Base-by-base conservation (phyloP, 2,113 vertebrate genomes). In the Odontesthes bonariensis region DNA sequence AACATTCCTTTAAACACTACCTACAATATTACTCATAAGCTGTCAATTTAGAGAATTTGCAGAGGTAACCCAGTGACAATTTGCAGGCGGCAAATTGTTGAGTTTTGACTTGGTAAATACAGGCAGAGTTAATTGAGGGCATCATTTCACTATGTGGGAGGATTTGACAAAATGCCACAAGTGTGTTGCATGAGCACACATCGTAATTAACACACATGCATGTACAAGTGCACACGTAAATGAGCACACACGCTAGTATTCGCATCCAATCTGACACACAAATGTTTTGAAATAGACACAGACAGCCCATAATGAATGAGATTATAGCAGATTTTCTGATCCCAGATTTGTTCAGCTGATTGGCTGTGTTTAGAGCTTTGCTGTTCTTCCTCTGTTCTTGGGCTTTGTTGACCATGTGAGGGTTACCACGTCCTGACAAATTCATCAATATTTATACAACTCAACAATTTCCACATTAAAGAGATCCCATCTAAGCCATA, bases 21-120 rank as follows among this genome's bases (percentile, higher is more conserved):
- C 89, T 90, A 10, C 35, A 38, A 6, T 38, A 86, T 93, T 94
- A 92, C 90, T 92, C 89, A 92, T 91, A 92, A 92, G 84, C 86
- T 90, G 89, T 91, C 92, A 92, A 88, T 93, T 89, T 86, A 83
- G 82, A 77, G 81, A 84, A 91, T 90, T 91, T 92, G 85, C 85
- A 20, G 77, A 83, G 82, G 86, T 86, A 92, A 91, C 84, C 79
- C 76, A 58, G 88, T 82, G 89, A 90, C 88, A 86, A 80, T 86
- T 86, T 85, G 63, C 83, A 90, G 82, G 73, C 75, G 27, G 77
- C 35, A 86, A 86, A 88, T 88, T 82, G 86, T 85, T 86, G 82
- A 79, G 85, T 82, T 89, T 83, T 90, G 86, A 88, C 88, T 89
- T 69, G 64, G 84, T 90, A 90, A 90, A 92, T 86, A 91, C 87